Base-by-base conservation (phyloP, 2,888 invertebrate species). In the Colostygia pectinataria region DNA sequence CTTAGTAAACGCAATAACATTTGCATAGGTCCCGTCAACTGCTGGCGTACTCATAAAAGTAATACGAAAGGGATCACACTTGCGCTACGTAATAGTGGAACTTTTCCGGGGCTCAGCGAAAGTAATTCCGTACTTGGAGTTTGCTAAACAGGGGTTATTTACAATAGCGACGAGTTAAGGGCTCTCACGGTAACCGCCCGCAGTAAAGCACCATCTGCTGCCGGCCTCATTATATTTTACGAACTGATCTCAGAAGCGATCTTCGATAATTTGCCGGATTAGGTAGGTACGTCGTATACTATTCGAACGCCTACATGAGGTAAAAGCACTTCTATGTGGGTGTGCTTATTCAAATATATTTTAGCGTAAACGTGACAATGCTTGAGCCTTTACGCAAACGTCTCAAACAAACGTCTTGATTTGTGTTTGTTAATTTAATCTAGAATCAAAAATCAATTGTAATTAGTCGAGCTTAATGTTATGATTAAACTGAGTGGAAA, bases 21-120 rank as follows among this genome's bases (percentile, higher is more conserved):
- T 84, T 81, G 80, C 85, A 85, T 86, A 84, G 83, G 81, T 76
- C 74, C 69, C 75, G 74, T 77, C 77, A 76, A 78, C 79, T 76
- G 78, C 73, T 77, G 77, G 74, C 71, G 71, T 72, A 70, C 78
- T 77, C 78, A 77, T 80, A 82, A 82, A 83, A 80, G 79, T 79
- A 79, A 76, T 77, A 76, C 68, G 72, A 81, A 82, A 80, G 78
- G 83, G 82, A 80, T 80, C 81, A 76, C 79, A 74, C 76, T 74
- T 66, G 66, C 68, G 72, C 73, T 65, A 65, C 73, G 67, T 80
- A 77, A 82, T 79, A 78, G 79, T 75, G 67, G 68, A 83, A 83
- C 74, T 82, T 80, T 75, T 69, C 63, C 66, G 57, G 61, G 73
- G 74, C 76, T 78, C 76, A 74, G 73, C 77, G 57, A 77, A 77